Evolutionary conservation across 2,113 vertebrate genomes (phyloP).

Genomic region (Paradoxurus hermaphroditus): DNA sequence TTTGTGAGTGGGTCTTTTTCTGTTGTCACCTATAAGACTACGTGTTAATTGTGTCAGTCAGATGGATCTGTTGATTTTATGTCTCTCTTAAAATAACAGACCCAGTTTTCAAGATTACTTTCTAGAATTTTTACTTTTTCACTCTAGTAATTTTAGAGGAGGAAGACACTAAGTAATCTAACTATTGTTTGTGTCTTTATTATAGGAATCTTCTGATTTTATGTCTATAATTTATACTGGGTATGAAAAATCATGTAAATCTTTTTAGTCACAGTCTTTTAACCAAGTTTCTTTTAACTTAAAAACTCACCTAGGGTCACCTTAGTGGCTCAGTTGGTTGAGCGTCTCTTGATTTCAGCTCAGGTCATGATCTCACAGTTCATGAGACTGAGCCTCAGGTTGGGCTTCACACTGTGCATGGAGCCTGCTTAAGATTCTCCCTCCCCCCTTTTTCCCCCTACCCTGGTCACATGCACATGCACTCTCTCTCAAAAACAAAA

Average conservation of each 20-base stretch:
- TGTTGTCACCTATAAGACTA: background rate
- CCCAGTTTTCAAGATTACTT: background rate
- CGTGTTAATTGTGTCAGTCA: background rate
- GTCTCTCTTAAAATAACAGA: conserved; percentile 1
- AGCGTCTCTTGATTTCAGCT: no score
- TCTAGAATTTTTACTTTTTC: conserved; percentile 27
- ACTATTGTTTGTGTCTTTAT: background rate
- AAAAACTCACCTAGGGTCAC: background rate
- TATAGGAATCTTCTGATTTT: background rate
- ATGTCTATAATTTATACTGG: background rate
- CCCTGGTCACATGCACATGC: no score
- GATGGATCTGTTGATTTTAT: background rate
- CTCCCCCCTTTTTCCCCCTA: no score
- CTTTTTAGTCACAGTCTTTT: conserved; percentile 5
- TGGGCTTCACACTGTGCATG: no score
- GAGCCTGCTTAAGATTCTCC: no score
- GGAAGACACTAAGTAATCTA: background rate
- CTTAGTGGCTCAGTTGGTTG: no score
- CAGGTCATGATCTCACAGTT: no score
- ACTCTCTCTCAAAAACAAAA: no score
- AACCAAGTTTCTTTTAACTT: conserved; percentile 24
- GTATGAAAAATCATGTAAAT: background rate
- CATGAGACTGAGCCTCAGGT: no score
- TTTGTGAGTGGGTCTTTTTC: background rate
- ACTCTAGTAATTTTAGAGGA: background rate